Conservation (phyloP, 1,140 invertebrate species). For the Mizuhopecten yessoensis region DNA sequence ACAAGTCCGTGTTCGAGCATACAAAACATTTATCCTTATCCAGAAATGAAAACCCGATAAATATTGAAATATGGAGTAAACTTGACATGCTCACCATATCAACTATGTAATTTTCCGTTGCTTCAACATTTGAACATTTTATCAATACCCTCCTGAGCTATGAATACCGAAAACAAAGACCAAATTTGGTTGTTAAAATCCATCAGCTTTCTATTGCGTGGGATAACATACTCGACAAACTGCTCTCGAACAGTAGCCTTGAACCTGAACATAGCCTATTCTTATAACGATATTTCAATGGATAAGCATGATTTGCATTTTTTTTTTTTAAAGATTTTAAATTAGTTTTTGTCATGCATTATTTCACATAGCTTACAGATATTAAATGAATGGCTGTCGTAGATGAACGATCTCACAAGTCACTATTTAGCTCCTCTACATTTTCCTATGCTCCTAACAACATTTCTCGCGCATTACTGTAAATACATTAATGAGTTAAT, state of each 20-base stretch:
- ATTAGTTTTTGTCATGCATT: neutral
- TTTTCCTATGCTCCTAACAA: no score
- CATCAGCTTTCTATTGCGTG: neutral
- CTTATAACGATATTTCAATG: neutral
- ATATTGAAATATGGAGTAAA: constrained; percentile 1
- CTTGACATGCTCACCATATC: neutral
- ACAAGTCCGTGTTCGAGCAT: neutral
- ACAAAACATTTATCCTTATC: neutral
- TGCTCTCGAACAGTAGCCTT: neutral
- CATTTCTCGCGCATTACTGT: no score
- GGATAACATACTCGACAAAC: neutral
- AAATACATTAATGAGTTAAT: no score
- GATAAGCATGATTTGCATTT: neutral
- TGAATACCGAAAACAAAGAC: neutral
- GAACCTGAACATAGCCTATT: neutral
- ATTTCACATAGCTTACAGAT: neutral
- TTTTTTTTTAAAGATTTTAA: neutral
- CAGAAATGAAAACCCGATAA: neutral
- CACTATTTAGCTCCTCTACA: no score
- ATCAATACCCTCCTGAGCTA: constrained; percentile 17
- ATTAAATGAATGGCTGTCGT: no score
- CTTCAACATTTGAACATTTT: constrained; percentile 6
- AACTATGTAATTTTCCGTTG: neutral
- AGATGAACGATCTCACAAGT: no score
- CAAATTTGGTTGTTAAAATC: neutral